Base-by-base conservation (phyloP, 2,113 vertebrate genomes). In the Lathamus discolor region DNA sequence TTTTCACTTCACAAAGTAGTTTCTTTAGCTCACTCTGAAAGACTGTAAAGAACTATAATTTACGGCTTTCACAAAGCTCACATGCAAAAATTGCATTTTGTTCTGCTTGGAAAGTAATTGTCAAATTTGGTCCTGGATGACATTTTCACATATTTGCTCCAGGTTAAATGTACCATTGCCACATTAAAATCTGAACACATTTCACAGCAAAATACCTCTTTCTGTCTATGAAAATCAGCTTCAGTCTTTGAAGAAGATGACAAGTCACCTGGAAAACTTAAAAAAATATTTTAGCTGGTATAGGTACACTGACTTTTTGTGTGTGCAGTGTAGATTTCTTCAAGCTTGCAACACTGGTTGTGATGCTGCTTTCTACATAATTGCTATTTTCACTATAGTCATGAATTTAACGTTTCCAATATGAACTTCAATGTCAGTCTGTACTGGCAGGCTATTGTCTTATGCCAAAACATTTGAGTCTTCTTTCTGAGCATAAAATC, bases 61-160 rank as follows among this genome's bases (percentile, higher is more conserved):
- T 44, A 51, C 10, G 28, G 31, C 25, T 91, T 93, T 88, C 48
- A 75, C 57, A 92, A 93, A 81, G 8, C 17, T 88, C 83, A 79
- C 19, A 82, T 66, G 44, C 31, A 88, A 93, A 93, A 91, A 73
- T 13, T 75, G 28, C 77, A 76, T 86, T 94, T 92, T 84, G 44
- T 89, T 94, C 93, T 93, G 74, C 90, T 89, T 94, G 62, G 57
- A 82, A 90, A 72, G 41, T 39, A 90, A 88, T 93, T 90, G 86
- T 90, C 43, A 77, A 92, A 63, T 90, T 92, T 88, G 43, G 31
- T 94, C 61, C 83, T 73, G 67, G 69, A 82, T 93, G 92, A 94
- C 93, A 97, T 97, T 97, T 96, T 89, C 88, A 85, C n/a, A 59
- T 92, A 82, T 76, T 96, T 95, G 83, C 95, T 95, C 37, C 69